Conservation (phyloP, 2,113 vertebrate species). For the Pteruthius melanotis region DNA sequence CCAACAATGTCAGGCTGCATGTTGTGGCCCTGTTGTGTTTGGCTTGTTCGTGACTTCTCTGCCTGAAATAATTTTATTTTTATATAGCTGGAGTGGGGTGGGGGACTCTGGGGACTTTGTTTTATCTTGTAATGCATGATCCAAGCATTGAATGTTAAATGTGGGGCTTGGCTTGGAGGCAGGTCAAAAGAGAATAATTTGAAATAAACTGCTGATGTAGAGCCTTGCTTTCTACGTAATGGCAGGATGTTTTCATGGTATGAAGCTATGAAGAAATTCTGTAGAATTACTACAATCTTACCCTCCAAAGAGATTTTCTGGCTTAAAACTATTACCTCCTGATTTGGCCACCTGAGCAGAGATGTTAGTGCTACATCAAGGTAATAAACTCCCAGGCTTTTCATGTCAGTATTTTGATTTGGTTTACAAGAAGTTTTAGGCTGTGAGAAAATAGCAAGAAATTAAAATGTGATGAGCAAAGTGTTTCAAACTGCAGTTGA, state of each 20-base stretch:
- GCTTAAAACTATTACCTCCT: neutral
- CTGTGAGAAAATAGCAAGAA: neutral
- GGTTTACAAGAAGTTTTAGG: neutral
- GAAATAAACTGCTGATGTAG: neutral
- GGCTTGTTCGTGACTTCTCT: constrained; percentile 27
- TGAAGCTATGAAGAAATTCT: neutral
- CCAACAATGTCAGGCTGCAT: neutral
- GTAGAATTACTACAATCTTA: neutral
- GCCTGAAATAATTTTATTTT: constrained; percentile 15
- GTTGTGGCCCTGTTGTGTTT: constrained; percentile 1
- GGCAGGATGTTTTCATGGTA: neutral
- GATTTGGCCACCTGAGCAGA: neutral
- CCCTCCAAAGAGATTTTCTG: constrained; percentile 10
- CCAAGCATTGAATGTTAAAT: neutral
- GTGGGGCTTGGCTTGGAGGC: neutral
- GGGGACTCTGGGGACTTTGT: neutral
- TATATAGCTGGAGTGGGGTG: neutral
- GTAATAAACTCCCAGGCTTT: neutral
- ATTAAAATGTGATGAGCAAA: neutral
- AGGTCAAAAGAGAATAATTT: constrained; percentile 20
- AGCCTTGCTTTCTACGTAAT: neutral
- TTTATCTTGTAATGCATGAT: constrained; percentile 7
- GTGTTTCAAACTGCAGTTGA: neutral
- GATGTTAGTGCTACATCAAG: neutral
- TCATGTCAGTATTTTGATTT: neutral